Evolutionary conservation across 2,888 invertebrate species (phyloP).

Genomic region (Tinea semifulvella): DNA sequence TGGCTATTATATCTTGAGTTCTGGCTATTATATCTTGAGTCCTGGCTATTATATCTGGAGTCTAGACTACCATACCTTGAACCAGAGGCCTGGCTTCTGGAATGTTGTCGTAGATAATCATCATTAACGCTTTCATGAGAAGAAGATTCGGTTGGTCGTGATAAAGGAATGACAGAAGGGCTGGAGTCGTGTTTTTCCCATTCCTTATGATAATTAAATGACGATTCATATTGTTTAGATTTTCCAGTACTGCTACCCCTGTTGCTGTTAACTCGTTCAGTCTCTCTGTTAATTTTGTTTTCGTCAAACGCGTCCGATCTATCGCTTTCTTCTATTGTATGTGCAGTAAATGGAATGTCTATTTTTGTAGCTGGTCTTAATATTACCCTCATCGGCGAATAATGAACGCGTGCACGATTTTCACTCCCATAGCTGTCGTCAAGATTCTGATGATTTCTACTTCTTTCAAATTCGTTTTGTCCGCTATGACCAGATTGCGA

Average conservation of each 20-base stretch:
- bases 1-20: neutral
- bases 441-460: neutral
- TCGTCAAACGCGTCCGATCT: slow-evolving; percentile 27
- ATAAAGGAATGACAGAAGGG: slow-evolving; percentile 27
- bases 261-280: slow-evolving; percentile 31
- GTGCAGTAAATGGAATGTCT: slow-evolving; percentile 38
- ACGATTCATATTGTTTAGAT: slow-evolving; percentile 49
- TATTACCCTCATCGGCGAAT: slow-evolving; percentile 37
- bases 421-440: neutral
- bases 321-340: slow-evolving; percentile 29
- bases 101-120: neutral
- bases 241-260: slow-evolving; percentile 19
- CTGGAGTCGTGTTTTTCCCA: slow-evolving; percentile 51
- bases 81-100: neutral
- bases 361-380: slow-evolving; percentile 43
- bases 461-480: slow-evolving; percentile 22
- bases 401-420: neutral
- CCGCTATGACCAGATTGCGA: slow-evolving; percentile 22
- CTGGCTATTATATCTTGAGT: neutral
- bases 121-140: neutral
- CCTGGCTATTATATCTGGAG: neutral
- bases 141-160: slow-evolving; percentile 13
- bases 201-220: slow-evolving; percentile 50
- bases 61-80: neutral
- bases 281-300: slow-evolving; percentile 34